Conservation (phyloP, 2,797 vertebrate genomes). For the Helarctos malayanus region DNA sequence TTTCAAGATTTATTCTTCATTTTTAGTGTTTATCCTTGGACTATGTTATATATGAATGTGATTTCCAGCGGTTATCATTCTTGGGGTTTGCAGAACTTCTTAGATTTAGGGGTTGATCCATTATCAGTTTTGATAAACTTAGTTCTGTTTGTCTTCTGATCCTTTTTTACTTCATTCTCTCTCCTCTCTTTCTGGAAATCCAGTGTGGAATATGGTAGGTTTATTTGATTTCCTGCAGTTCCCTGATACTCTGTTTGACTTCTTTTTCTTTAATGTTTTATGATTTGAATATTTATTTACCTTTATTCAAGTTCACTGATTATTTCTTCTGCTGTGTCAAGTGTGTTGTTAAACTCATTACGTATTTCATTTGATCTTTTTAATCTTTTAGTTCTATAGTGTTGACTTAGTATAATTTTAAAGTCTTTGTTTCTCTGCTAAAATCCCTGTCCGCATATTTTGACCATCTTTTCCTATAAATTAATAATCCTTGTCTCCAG, state of each 20-base stretch:
- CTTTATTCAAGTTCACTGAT: not conserved
- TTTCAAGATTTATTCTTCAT: not conserved
- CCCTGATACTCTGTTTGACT: not conserved
- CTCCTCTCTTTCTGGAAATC: not conserved
- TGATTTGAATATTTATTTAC: not conserved
- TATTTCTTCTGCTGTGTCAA: not conserved
- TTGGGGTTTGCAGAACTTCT: not conserved
- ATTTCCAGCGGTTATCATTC: not conserved
- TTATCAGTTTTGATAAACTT: not conserved
- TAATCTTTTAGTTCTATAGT: not conserved
- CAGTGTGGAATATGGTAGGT: not conserved
- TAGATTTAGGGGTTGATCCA: not conserved
- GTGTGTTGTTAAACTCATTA: not conserved
- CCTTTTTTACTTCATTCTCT: not conserved
- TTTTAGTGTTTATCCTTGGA: not conserved
- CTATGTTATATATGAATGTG: not conserved
- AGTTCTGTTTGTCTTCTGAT: not conserved
- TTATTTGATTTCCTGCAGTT: not conserved
- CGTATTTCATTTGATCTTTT: not conserved
- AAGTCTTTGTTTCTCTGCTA: not conserved
- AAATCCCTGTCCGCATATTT: not conserved
- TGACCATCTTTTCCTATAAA: not conserved
- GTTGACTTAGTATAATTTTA: not conserved
- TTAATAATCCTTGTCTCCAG: not conserved
- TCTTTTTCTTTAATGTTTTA: not conserved